Evolutionary conservation across 1,140 invertebrate species (phyloP).

Genomic region (Liolophura sinensis): DNA sequence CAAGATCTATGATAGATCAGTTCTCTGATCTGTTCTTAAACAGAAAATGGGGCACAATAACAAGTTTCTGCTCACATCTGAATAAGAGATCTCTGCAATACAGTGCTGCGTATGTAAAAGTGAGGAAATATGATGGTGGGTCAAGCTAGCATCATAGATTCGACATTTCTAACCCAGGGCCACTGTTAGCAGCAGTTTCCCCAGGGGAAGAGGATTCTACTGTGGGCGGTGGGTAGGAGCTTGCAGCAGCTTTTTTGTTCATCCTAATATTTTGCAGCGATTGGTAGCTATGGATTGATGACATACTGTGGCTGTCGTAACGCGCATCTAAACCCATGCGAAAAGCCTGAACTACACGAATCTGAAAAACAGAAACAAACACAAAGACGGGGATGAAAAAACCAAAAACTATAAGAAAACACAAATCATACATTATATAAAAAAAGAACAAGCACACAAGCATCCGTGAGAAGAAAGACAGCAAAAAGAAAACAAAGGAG

Average conservation of each 20-base stretch:
- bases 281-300: slow-evolving; percentile 54
- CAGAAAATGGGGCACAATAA: too few species aligned
- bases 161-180: too few species aligned
- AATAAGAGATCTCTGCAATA: too few species aligned
- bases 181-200: too few species aligned
- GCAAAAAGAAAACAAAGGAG: slow-evolving; percentile 16
- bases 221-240: slow-evolving; percentile 3
- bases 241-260: slow-evolving; percentile 17
- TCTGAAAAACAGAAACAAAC: slow-evolving; percentile 71
- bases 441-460: slow-evolving; percentile 17
- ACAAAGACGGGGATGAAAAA: slow-evolving; percentile 25
- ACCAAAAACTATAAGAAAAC: slow-evolving; percentile 21
- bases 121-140: too few species aligned
- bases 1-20: too few species aligned
- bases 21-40: too few species aligned
- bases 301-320: slow-evolving; percentile 69
- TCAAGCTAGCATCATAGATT: too few species aligned
- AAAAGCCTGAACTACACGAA: slow-evolving; percentile 99
- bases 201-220: too few species aligned
- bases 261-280: slow-evolving; percentile 44
- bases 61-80: too few species aligned
- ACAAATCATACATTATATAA: slow-evolving; percentile 22
- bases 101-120: too few species aligned
- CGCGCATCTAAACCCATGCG: slow-evolving; percentile 96
- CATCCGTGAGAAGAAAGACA: slow-evolving; percentile 12